Evolutionary conservation across 2,888 invertebrate genomes (phyloP).

Genomic region (Polydrusus cervinus): DNA sequence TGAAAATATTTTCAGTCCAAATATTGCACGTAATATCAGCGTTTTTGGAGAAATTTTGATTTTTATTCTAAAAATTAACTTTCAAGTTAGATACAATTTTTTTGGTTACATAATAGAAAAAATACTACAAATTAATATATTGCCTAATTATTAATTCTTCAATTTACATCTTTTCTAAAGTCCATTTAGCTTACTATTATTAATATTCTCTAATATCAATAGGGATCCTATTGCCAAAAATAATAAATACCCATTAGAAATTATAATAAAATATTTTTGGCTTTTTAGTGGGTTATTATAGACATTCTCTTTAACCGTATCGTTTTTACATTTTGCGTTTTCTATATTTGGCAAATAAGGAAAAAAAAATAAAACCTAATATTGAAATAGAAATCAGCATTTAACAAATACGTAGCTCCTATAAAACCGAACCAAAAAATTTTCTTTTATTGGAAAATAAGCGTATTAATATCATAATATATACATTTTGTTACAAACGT

Average conservation of each 20-base stretch:
- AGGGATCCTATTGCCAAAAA: conserved; percentile 6
- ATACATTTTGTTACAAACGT: conserved; percentile 29
- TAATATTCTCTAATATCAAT: conserved; percentile 18
- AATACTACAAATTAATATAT: conserved; percentile 13
- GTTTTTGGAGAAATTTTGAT: conserved; percentile 21
- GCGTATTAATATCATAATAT: conserved; percentile 27
- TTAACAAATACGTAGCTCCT: not conserved
- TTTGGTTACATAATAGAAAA: conserved; percentile 8
- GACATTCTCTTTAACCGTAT: not conserved
- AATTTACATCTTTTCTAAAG: conserved; percentile 19
- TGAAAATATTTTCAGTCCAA: conserved; percentile 12
- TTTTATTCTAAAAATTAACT: conserved; percentile 17
- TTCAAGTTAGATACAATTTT: conserved; percentile 15
- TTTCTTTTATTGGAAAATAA: conserved; percentile 22
- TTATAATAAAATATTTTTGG: conserved; percentile 15
- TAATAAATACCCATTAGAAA: not conserved
- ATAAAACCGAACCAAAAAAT: conserved; percentile 7
- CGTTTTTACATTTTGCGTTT: not conserved
- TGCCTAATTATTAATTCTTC: conserved; percentile 11
- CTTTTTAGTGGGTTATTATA: not conserved
- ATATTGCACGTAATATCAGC: conserved; percentile 6
- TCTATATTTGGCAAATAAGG: not conserved
- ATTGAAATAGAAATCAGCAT: not conserved
- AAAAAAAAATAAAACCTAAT: not conserved
- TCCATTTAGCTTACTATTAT: conserved; percentile 21